phyloP scores from a whole-genome alignment of 2,888 invertebrate species.

The Crossocerus cetratus region DNA sequence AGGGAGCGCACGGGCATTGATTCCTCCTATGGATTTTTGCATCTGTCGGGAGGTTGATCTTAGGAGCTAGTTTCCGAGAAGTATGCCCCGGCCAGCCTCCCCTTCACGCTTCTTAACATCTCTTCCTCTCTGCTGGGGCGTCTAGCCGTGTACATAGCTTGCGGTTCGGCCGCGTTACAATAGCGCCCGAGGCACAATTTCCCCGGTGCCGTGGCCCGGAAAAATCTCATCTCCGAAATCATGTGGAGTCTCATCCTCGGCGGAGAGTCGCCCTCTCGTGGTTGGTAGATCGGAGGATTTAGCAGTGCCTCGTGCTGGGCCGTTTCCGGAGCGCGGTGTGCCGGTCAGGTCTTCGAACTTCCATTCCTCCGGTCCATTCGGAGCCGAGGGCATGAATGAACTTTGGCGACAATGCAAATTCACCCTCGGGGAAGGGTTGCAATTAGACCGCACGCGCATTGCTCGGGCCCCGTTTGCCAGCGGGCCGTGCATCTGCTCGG shows the following conservation, averaged over 20 bases:
- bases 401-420: constrained; percentile 60
- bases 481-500: constrained; percentile 69
- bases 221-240: constrained; percentile 17
- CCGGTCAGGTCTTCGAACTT: constrained; percentile 45
- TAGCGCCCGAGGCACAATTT: constrained; percentile 29
- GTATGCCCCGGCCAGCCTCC: constrained; percentile 57
- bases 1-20: constrained; percentile 63
- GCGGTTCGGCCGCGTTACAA: background rate
- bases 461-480: constrained; percentile 35
- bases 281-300: no score
- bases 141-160: constrained; percentile 6
- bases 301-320: background rate
- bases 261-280: no score
- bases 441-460: constrained; percentile 62
- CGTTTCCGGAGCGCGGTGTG: constrained; percentile 39
- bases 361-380: constrained; percentile 27
- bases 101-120: constrained; percentile 49
- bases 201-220: constrained; percentile 16
- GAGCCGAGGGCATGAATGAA: constrained; percentile 55
- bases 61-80: constrained; percentile 69
- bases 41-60: constrained; percentile 73
- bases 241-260: background rate
- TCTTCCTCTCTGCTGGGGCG: constrained; percentile 14
- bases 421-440: constrained; percentile 61
- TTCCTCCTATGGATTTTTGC: constrained; percentile 72